These are phyloP conservation scores for Schrankia costaestrigalis DNA, from an alignment of 2,888 invertebrate genomes.

Conservation along the genomic window DNA sequence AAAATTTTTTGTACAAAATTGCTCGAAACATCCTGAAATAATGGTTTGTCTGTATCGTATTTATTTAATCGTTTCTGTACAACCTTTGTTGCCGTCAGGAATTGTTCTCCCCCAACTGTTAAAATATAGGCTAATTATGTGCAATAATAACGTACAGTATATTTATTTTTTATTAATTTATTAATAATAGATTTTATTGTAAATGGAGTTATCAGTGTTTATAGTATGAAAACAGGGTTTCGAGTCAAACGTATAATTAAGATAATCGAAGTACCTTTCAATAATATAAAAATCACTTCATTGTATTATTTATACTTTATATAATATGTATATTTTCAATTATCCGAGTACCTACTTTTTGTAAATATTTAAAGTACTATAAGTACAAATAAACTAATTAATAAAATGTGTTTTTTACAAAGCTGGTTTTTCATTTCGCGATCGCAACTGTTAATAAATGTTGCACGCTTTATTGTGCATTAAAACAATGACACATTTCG, in stretches of 20 bases:
- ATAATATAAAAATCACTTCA: background rate
- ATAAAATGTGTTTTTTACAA: slow-evolving; percentile 59
- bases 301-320: background rate
- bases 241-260: slow-evolving; percentile 26
- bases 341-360: slow-evolving; percentile 41
- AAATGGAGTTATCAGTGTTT: slow-evolving; percentile 50
- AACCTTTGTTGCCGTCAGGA: too few species aligned
- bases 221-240: slow-evolving; percentile 48
- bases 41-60: too few species aligned
- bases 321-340: slow-evolving; percentile 23
- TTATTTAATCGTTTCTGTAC: too few species aligned
- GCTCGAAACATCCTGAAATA: too few species aligned
- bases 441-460: too few species aligned
- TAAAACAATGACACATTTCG: too few species aligned
- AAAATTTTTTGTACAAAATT: too few species aligned
- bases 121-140: too few species aligned
- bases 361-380: slow-evolving; percentile 51
- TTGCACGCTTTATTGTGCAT: too few species aligned
- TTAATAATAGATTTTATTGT: slow-evolving; percentile 25
- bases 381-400: slow-evolving; percentile 49
- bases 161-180: background rate
- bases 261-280: slow-evolving; percentile 17
- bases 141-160: too few species aligned
- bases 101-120: too few species aligned
- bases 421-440: background rate